Conservation (phyloP, 2,888 invertebrate genomes). For the Anodontia alba region DNA sequence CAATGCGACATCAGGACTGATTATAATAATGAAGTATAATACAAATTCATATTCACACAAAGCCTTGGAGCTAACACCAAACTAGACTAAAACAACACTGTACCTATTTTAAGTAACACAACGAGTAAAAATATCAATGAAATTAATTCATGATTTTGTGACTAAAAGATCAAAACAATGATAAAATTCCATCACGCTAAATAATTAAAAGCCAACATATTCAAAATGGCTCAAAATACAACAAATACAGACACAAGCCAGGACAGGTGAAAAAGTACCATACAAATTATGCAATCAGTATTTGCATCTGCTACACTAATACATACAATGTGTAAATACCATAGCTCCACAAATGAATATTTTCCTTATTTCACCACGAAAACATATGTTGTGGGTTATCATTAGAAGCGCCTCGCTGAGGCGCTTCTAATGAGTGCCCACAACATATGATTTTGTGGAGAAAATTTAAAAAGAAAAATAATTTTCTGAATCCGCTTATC, state of each 20-base stretch:
- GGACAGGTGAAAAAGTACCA: neutral
- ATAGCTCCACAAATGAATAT: too few relatives aligned
- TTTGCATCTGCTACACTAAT: too few relatives aligned
- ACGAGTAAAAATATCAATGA: neutral
- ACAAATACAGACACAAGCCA: neutral
- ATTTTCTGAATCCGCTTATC: too few relatives aligned
- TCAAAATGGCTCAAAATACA: neutral
- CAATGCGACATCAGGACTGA: neutral
- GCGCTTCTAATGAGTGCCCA: too few relatives aligned
- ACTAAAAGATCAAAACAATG: conserved; percentile 13
- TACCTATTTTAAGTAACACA: neutral
- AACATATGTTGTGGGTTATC: too few relatives aligned
- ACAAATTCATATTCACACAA: neutral
- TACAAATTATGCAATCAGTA: too few relatives aligned
- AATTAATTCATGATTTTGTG: conserved; percentile 20
- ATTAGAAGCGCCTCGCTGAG: too few relatives aligned
- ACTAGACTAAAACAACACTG: conserved; percentile 6
- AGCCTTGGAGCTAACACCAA: conserved; percentile 1
- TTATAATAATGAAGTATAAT: neutral
- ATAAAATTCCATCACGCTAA: neutral
- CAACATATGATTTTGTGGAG: too few relatives aligned
- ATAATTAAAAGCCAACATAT: neutral
- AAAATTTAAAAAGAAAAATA: too few relatives aligned
- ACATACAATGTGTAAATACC: too few relatives aligned
- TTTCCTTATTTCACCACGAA: too few relatives aligned